Percentiles rank a stretch among this genome's conserved stretches.
These are phyloP conservation scores for Aphidoletes aphidimyza DNA, from an alignment of 2,888 invertebrate species.

Conservation along the genomic window DNA sequence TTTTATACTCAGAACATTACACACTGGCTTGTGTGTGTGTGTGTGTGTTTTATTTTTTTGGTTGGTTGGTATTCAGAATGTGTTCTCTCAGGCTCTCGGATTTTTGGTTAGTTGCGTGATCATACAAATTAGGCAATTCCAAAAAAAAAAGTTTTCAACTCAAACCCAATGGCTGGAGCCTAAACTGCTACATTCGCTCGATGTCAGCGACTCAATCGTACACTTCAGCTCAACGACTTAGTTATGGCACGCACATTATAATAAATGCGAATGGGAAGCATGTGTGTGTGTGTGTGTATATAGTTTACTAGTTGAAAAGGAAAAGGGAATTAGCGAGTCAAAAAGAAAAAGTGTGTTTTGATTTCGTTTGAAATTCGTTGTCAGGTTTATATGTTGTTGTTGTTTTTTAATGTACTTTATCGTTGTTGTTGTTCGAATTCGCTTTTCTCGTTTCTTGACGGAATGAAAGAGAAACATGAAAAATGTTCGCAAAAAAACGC, in stretches of 20 bases:
- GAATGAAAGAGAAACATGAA: background rate
- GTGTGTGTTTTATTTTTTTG: no score
- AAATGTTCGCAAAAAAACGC: background rate
- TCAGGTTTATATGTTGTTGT: background rate
- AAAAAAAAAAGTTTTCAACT: constrained; percentile 10
- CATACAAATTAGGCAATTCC: constrained; percentile 43
- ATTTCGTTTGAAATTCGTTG: constrained; percentile 37
- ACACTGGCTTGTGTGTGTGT: no score
- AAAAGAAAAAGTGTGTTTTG: background rate
- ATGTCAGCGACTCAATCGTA: background rate
- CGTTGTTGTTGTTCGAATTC: background rate
- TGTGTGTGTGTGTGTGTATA: background rate
- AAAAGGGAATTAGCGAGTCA: constrained; percentile 15
- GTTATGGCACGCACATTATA: background rate
- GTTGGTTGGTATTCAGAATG: no score
- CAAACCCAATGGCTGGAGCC: constrained; percentile 31
- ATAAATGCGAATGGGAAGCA: constrained; percentile 34
- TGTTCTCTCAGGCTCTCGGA: no score
- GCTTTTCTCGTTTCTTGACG: background rate
- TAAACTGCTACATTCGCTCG: background rate
- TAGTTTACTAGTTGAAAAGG: constrained; percentile 38
- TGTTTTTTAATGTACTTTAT: background rate
- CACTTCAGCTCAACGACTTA: no score
- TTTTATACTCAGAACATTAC: background rate
- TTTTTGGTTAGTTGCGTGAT: constrained; percentile 43